These are phyloP conservation scores for Eufriesea mexicana DNA, from an alignment of 1,140 invertebrate genomes.

Conservation along the genomic window DNA sequence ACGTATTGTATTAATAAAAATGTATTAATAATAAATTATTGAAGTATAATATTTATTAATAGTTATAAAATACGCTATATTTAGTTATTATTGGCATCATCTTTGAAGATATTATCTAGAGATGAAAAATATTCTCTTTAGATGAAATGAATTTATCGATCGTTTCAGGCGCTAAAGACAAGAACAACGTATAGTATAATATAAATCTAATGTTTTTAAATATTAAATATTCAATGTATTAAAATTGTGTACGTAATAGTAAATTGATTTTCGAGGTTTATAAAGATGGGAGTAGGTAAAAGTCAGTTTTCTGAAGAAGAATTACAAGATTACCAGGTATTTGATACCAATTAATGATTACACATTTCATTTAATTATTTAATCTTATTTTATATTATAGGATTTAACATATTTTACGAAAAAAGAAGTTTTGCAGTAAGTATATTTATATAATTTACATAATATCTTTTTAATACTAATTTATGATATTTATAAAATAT, in stretches of 20 bases:
- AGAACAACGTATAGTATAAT: background rate
- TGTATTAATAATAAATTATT: too few relatives aligned
- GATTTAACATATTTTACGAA: conserved; percentile 95
- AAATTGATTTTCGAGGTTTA: background rate
- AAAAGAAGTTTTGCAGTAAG: conserved; percentile 95
- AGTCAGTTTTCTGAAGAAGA: conserved; percentile 94
- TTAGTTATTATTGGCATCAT: background rate
- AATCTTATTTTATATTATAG: conserved; percentile 82
- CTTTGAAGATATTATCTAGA: background rate
- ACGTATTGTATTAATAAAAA: too few relatives aligned
- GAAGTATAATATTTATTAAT: too few relatives aligned
- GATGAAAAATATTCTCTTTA: background rate
- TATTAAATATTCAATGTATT: background rate
- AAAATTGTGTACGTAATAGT: background rate
- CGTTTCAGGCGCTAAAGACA: background rate
- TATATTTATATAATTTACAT: conserved; percentile 71
- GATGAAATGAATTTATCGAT: conserved; percentile 23
- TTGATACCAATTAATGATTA: background rate
- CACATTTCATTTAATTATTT: background rate
- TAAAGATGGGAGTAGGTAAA: conserved; percentile 88
- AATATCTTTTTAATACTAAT: background rate
- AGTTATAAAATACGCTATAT: too few relatives aligned
- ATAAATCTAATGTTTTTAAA: background rate
- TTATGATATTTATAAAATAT: background rate
- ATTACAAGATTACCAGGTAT: conserved; percentile 93